Percentiles rank a stretch among this genome's conserved stretches.
These are phyloP conservation scores for Chloroceryle amazona DNA, from an alignment of 2,797 vertebrate species.

Conservation along the genomic window DNA sequence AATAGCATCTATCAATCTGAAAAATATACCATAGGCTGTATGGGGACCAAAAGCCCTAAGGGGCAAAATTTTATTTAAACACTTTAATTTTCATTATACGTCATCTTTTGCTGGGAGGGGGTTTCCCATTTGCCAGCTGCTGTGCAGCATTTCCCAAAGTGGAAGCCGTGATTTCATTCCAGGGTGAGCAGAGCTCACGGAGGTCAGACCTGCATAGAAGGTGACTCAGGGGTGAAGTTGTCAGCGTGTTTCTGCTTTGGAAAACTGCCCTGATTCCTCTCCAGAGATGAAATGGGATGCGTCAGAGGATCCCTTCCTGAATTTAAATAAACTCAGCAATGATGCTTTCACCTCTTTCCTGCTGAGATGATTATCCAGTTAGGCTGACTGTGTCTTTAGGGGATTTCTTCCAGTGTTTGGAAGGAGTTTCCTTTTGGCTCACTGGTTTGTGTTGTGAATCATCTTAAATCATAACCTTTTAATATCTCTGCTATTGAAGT, in stretches of 20 bases:
- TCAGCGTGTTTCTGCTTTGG: neutral
- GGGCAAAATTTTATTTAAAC: neutral
- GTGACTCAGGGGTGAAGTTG: neutral
- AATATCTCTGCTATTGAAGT: neutral
- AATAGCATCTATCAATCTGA: neutral
- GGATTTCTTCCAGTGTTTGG: neutral
- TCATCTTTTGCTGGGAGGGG: neutral
- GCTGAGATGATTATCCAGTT: neutral
- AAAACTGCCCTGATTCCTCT: neutral
- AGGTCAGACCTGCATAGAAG: neutral
- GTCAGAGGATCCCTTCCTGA: neutral
- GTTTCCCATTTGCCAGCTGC: neutral
- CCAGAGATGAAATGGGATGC: neutral
- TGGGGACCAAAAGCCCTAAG: neutral
- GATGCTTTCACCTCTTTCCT: neutral
- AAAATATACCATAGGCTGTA: neutral
- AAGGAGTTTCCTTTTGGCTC: conserved; percentile 1
- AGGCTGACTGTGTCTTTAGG: neutral
- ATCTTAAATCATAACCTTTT: neutral
- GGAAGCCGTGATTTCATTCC: neutral
- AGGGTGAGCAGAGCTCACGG: rapidly evolving
- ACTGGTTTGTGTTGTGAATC: neutral
- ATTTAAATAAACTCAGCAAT: neutral
- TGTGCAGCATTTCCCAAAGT: neutral
- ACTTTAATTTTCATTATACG: neutral